Evolutionary conservation across 1,140 invertebrate genomes (phyloP).

Genomic region (Dryas iulia): DNA sequence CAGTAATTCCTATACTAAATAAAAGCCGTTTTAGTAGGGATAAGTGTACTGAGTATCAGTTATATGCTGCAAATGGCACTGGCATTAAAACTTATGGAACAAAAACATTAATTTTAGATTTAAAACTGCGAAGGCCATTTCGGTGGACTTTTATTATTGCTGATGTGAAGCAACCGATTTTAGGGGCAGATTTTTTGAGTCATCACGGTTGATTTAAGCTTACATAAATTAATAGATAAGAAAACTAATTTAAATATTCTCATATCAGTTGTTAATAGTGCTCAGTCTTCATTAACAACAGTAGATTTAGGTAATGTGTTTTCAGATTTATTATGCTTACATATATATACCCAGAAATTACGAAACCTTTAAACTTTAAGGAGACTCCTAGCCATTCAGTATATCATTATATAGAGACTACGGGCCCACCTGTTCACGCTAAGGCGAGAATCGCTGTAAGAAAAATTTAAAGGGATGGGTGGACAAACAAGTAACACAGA

Average conservation of each 20-base stretch:
- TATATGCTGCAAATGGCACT: slow-evolving; percentile 36
- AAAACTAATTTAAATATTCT: slow-evolving; percentile 12
- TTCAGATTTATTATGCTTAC: slow-evolving; percentile 22
- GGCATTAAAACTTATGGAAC: slow-evolving; percentile 29
- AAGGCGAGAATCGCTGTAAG: too few species aligned
- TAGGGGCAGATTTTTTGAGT: slow-evolving; percentile 30
- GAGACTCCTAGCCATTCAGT: too few species aligned
- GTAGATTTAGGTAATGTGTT: slow-evolving; percentile 9
- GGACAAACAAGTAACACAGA: too few species aligned
- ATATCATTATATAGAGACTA: too few species aligned
- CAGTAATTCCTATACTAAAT: too few species aligned
- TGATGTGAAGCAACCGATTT: slow-evolving; percentile 31
- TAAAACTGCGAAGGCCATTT: slow-evolving; percentile 23
- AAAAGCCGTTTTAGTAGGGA: too few species aligned
- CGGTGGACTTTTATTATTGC: slow-evolving; percentile 28
- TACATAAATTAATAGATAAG: slow-evolving; percentile 22
- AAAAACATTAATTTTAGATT: slow-evolving; percentile 26
- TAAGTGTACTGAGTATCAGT: slow-evolving; percentile 19
- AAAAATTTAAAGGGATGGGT: too few species aligned
- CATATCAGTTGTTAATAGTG: slow-evolving; percentile 10
- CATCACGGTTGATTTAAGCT: slow-evolving; percentile 25
- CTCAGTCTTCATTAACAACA: slow-evolving; percentile 10
- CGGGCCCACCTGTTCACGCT: too few species aligned
- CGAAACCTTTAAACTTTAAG: slow-evolving; percentile 18
- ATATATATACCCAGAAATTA: slow-evolving; percentile 17